Evolutionary conservation across 2,113 vertebrate species (phyloP), one percentile per base, ranked within the genome.

Genomic region (Procavia capensis): DNA sequence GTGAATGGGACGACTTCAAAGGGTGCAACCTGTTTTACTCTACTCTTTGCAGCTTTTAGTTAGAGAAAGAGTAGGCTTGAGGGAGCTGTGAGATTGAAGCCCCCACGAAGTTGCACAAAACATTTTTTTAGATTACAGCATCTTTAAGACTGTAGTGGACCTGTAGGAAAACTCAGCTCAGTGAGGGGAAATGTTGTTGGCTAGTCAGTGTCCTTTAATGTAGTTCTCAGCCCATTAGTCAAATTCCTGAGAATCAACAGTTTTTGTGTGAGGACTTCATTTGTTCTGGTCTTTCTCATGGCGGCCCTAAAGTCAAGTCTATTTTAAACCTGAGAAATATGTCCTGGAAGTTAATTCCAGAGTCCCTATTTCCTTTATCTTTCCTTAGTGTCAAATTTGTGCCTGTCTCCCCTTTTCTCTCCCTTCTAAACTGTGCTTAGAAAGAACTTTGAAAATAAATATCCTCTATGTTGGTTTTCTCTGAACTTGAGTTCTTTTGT

Each of bases 291-390:
- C 0, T 3, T 97, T 97, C 54, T 29, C 94, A 92, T 97, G 95
- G 96, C 96, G 97, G 43, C 97, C 95, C 93, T 98, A 96, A 97
- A 91, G 95, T 98, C 97, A 98, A 83, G 93, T 92, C 96, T 98
- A 88, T 98, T 98, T 98, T 97, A 95, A 97, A 96, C 87, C 86
- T 97, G 96, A 98, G 96, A 97, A 98, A 83, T 93, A 78, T 94
- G 86, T 96, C 93, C 92, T 96, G 93, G 41, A 86, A 76, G 54
- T 50, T 87, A n/a, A n/a, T n/a, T n/a, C n/a, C n/a, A 68, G 43
- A 85, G 88, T 79, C 36, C 79, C 41, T 45, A 78, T 97, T 98
- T 97, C 91, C 93, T 97, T 79, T 94, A 94, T 97, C 88, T 90
- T 96, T 96, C 96, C 74, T 31, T 92, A 43, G 31, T 43, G 54